Evolutionary conservation across 2,888 invertebrate species (phyloP), one percentile per base, ranked within the genome.

Genomic region (Noctua comes): DNA sequence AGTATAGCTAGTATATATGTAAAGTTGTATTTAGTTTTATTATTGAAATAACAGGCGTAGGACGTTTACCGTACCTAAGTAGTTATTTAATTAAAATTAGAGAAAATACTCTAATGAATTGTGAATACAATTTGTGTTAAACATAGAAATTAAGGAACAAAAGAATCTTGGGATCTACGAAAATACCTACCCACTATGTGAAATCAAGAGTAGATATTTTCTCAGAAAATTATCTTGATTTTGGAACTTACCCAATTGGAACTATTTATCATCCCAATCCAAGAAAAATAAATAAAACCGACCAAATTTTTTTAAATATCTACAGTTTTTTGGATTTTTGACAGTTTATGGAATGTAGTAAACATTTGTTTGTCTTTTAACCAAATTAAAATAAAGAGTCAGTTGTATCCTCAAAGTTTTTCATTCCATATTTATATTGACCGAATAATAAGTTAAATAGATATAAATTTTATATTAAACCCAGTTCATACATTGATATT

Each of bases 241-340:
- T 75, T 72, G 73, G 59, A 72, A 46, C 36, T 36, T 36, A 21
- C 31, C 57, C 72, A 75, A 57, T 59, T 71, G 71, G 31, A 57
- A 57, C 18, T n/a, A 46, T n/a, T 59, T 51, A 27, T 21, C 18
- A 16, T 43, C 16, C 11, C n/a, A 57, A 57, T 57, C n/a, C 57
- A n/a, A 11, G n/a, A 57, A 57, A n/a, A 57, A 11, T 54, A 4
- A n/a, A 24, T 3, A 24, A 54, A 24, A 7, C 54, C 54, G n/a
- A n/a, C n/a, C 8, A 11, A 13, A 27, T n/a, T n/a, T 24, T 59
- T 27, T 59, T 16, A 59, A 59, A 59, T 27, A 59, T 13, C 13
- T 27, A 8, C 3, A 18, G 31, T 31, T 62, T 3, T 62, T 27
- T 27, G 59, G 2, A 59, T 27, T 59, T 27, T 16, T 59, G 27